A percentile compares a stretch with the other conserved stretches of the same genome.
These are phyloP conservation scores for Cephus spinipes DNA, from an alignment of 2,888 invertebrate genomes.

Conservation along the genomic window DNA sequence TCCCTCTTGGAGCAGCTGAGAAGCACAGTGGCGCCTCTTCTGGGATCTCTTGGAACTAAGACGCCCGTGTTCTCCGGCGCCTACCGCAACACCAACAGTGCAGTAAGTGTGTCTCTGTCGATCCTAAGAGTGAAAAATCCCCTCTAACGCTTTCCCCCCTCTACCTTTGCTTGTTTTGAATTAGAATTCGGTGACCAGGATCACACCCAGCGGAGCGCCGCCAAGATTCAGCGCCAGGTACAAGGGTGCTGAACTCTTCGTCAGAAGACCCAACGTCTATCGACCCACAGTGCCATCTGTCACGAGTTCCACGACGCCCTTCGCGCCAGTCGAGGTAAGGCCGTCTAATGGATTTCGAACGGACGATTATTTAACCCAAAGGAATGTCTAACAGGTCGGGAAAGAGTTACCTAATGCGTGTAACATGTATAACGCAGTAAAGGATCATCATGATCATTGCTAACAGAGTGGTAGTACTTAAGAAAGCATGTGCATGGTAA, in stretches of 20 bases:
- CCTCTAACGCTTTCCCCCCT: neutral
- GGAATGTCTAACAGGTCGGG: neutral
- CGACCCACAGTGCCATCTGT: slow-evolving; percentile 52
- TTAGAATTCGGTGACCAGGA: slow-evolving; percentile 55
- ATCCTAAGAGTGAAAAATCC: neutral
- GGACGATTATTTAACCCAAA: neutral
- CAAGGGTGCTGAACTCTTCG: slow-evolving; percentile 60
- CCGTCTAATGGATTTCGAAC: slow-evolving; percentile 15
- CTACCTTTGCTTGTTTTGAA: neutral
- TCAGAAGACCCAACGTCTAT: slow-evolving; percentile 52
- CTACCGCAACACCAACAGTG: slow-evolving; percentile 52
- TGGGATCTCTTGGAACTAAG: slow-evolving; percentile 55
- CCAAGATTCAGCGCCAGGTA: slow-evolving; percentile 62
- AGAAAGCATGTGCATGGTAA: neutral
- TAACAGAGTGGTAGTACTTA: neutral
- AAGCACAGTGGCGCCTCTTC: slow-evolving; percentile 61
- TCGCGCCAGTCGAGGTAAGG: slow-evolving; percentile 55
- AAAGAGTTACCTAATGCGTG: neutral
- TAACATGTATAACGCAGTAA: neutral
- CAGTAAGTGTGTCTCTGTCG: slow-evolving; percentile 47
- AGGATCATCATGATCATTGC: neutral
- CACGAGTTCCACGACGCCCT: slow-evolving; percentile 52
- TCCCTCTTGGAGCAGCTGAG: slow-evolving; percentile 57
- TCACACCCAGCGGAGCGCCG: slow-evolving; percentile 58
- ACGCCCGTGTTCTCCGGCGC: slow-evolving; percentile 54